These are phyloP conservation scores for Myiopsitta monachus DNA, from an alignment of 2,113 vertebrate genomes.

Conservation along the genomic window DNA sequence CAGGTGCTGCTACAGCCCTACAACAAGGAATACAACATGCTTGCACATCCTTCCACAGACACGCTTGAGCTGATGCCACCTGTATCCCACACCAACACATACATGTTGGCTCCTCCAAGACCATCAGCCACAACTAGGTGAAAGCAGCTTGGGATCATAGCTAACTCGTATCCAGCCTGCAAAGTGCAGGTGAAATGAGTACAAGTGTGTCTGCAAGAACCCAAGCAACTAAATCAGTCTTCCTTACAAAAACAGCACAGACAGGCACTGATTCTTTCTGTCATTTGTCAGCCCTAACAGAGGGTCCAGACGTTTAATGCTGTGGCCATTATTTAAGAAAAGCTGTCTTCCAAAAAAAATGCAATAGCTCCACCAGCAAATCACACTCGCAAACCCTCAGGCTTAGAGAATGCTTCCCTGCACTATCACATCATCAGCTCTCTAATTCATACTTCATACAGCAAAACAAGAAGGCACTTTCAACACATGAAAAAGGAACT, in stretches of 20 bases:
- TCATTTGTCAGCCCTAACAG: not conserved
- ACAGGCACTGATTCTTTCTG: not conserved
- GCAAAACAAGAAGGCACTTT: not conserved
- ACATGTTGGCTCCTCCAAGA: not conserved
- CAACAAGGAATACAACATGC: not conserved
- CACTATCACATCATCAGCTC: not conserved
- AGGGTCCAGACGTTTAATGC: not conserved
- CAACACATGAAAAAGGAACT: not conserved
- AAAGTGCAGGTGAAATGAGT: not conserved
- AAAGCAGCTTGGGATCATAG: not conserved
- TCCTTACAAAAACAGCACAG: not conserved
- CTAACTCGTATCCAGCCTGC: not conserved
- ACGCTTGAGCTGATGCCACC: not conserved
- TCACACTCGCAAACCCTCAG: not conserved
- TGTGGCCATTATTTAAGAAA: not conserved
- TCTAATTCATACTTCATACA: not conserved
- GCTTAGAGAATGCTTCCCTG: not conserved
- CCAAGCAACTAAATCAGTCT: not conserved
- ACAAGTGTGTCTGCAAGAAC: not conserved
- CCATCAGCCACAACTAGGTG: accelerated
- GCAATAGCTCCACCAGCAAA: not conserved
- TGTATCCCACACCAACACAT: not conserved
- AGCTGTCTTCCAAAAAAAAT: not conserved
- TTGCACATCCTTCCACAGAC: not conserved
- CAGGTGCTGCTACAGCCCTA: not conserved